Evolutionary conservation across 2,797 vertebrate genomes (phyloP).

Genomic region (Pangasius mekongensis): DNA sequence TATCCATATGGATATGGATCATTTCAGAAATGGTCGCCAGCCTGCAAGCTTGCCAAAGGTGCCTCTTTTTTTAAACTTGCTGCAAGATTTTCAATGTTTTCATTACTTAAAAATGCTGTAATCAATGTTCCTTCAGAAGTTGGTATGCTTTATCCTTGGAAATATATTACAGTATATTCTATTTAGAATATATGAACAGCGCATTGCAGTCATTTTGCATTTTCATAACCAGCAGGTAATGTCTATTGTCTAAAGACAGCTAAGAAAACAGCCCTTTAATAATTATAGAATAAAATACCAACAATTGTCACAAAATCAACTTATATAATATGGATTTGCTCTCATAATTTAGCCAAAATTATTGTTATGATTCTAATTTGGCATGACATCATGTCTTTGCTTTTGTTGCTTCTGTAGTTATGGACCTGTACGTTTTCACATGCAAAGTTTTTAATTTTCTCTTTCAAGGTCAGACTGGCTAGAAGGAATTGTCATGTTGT

Average conservation of each 20-base stretch:
- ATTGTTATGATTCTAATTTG: slow-evolving; percentile 44
- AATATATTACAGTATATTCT: slow-evolving; percentile 5
- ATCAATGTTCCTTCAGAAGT: slow-evolving; percentile 7
- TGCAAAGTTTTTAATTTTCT: background rate
- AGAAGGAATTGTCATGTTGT: background rate
- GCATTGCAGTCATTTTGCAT: background rate
- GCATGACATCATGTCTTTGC: background rate
- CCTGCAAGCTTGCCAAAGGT: slow-evolving; percentile 56
- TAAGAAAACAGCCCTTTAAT: slow-evolving; percentile 15
- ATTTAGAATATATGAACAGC: background rate
- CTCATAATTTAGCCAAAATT: background rate
- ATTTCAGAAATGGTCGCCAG: slow-evolving; percentile 48
- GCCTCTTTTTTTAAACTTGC: slow-evolving; percentile 40
- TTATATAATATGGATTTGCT: background rate
- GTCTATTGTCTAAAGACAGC: background rate
- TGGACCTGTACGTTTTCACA: slow-evolving; percentile 7
- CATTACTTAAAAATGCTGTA: slow-evolving; percentile 5
- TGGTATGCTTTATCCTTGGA: slow-evolving; percentile 5
- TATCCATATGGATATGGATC: slow-evolving; percentile 34
- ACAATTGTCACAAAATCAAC: slow-evolving; percentile 9
- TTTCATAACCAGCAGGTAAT: background rate
- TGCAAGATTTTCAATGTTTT: slow-evolving; percentile 31
- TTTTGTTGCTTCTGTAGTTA: slow-evolving; percentile 3
- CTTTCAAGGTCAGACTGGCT: slow-evolving; percentile 7
- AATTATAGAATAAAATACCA: background rate